Evolutionary conservation across 2,113 vertebrate species (phyloP).

Genomic region (Pseudorasbora parva): DNA sequence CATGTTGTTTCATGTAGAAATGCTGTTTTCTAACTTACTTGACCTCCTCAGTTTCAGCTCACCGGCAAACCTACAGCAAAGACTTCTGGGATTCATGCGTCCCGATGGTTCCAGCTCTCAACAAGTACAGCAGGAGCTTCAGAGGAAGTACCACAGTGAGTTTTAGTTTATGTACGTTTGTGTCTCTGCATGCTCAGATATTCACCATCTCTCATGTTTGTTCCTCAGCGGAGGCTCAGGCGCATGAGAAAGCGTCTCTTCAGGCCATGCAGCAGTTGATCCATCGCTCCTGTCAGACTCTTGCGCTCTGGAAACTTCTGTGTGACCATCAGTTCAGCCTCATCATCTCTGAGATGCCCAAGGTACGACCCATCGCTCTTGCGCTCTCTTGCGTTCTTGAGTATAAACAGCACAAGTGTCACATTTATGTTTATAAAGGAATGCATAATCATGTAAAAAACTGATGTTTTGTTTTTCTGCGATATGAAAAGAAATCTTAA

Average conservation of each 20-base stretch:
- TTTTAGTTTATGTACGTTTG: conserved; percentile 3
- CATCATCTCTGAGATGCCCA: conserved; percentile 91
- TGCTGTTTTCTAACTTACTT: not conserved
- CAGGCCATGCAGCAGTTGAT: conserved; percentile 93
- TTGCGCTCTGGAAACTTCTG: conserved; percentile 94
- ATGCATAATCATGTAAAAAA: no score
- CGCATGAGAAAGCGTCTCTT: conserved; percentile 90
- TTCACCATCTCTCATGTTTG: conserved; percentile 15
- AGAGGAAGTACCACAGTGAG: conserved; percentile 93
- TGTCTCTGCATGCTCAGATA: not conserved
- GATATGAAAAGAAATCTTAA: no score
- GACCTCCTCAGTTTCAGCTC: not conserved
- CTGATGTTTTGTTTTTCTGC: rapidly evolving
- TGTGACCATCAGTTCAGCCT: conserved; percentile 94
- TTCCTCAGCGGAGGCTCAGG: conserved; percentile 87
- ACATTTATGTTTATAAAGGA: no score
- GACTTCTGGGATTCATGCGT: conserved; percentile 88
- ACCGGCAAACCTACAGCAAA: conserved; percentile 87
- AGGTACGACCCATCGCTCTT: conserved; percentile 75
- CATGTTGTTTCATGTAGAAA: not conserved
- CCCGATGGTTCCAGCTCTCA: conserved; percentile 90
- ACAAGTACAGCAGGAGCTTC: conserved; percentile 94
- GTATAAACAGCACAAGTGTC: not conserved
- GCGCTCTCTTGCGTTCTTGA: not conserved
- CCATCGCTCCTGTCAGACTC: conserved; percentile 90